Evolutionary conservation across 2,888 invertebrate genomes (phyloP), one percentile per base, ranked within the genome.

Genomic region (Tenthredo mesomela): DNA sequence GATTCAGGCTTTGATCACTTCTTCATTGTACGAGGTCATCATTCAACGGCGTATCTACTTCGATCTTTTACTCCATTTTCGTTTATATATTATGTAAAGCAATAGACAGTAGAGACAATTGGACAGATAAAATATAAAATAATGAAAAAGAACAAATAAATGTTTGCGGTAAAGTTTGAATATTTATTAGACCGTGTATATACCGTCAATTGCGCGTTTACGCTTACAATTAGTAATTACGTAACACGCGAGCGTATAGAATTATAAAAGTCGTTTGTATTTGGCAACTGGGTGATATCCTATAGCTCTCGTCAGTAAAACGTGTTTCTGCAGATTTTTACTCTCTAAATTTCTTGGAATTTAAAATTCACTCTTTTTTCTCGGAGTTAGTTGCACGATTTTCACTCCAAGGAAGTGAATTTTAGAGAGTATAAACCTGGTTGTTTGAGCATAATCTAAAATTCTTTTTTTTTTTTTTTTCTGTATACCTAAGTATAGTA

Each of bases 201-300:
- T 33, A 67, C 29, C 67, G 67, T 67, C 29, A 33, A 67, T 33
- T 67, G 33, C 29, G 12, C 29, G 29, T 54, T 40, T 73, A 73
- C 73, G n/a, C 6, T 73, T 43, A n/a, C 40, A 43, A 73, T 21
- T 40, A 43, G 40, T 73, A 73, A 43, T 73, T 73, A 73, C 43
- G 73, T 73, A 43, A 73, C 73, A 43, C 73, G 43, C 33, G 37
- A 37, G 70, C 47, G 25, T 54, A n/a, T 54, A n/a, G 77, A 54
- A 77, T 77, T 54, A 21, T 40, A 50, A 77, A 18, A 21, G 25
- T 47, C 33, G 29, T 77, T 77, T 77, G 18, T 29, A 77, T 47
- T 50, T 77, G 75, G 33, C 75, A 29, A 50, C 47, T 50, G 50
- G 50, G 25, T 33, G 25, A 43, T 12, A 43, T 40, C 37, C n/a